Evolutionary conservation across 2,113 vertebrate genomes (phyloP).

Genomic region (Sphyrna mokarran): DNA sequence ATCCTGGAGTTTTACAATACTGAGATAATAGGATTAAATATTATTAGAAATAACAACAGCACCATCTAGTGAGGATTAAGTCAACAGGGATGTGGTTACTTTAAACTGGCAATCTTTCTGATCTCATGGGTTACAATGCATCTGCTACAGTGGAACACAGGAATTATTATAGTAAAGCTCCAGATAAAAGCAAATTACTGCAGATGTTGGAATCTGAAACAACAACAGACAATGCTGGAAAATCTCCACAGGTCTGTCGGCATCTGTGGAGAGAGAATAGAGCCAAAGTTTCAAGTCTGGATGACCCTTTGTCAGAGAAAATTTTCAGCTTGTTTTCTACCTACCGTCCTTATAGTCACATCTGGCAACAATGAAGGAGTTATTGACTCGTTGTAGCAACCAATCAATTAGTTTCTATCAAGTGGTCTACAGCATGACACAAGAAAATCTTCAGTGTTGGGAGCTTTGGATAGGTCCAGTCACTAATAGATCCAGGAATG

Average conservation of each 20-base stretch:
- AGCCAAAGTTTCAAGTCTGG: no score
- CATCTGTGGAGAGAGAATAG: no score
- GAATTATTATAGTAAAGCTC: not conserved
- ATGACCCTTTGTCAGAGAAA: no score
- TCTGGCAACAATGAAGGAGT: not conserved
- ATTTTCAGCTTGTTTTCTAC: not conserved
- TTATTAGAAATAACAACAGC: conserved; percentile 5
- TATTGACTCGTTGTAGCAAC: not conserved
- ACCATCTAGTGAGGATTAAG: conserved; percentile 6
- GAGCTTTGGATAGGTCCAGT: not conserved
- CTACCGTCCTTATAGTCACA: not conserved
- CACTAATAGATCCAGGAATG: not conserved
- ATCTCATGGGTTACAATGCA: not conserved
- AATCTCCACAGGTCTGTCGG: no score
- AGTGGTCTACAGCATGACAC: not conserved
- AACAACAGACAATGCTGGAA: no score
- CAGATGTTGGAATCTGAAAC: no score
- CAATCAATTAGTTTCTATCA: not conserved
- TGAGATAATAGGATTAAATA: not conserved
- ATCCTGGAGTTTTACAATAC: no score
- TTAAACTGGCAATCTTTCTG: not conserved
- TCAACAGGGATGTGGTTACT: not conserved
- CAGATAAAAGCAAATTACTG: no score
- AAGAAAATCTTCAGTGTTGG: not conserved
- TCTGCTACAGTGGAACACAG: not conserved